These are phyloP conservation scores for Drosophila aldrichi DNA, from an alignment of 2,888 invertebrate genomes.

Conservation along the genomic window DNA sequence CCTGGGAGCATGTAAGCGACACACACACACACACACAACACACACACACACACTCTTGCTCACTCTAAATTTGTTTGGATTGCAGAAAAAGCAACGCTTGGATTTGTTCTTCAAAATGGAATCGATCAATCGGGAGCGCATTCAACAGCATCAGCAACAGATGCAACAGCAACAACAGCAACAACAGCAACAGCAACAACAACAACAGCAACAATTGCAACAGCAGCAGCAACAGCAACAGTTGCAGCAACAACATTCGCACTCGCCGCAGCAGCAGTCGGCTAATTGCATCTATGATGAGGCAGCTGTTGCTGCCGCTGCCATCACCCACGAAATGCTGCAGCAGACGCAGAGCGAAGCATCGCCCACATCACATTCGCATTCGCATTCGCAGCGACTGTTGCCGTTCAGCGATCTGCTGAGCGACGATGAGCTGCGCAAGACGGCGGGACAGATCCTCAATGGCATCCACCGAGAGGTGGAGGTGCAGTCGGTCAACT, in stretches of 20 bases:
- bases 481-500: constrained; percentile 87
- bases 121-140: constrained; percentile 83
- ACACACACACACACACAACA: neutral
- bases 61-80: neutral
- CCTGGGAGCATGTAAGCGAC: constrained; percentile 87
- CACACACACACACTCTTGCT: neutral
- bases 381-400: constrained; percentile 51
- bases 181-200: constrained; percentile 4
- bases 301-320: constrained; percentile 83
- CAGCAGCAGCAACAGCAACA: constrained; percentile 26
- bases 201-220: constrained; percentile 29
- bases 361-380: constrained; percentile 29
- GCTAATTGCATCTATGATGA: constrained; percentile 81
- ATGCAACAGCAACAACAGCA: constrained; percentile 64
- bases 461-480: constrained; percentile 87
- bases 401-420: constrained; percentile 79
- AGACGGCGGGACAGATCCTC: constrained; percentile 87
- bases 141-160: constrained; percentile 80
- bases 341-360: constrained; percentile 56
- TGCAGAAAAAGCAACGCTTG: constrained; percentile 87
- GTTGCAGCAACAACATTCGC: constrained; percentile 31
- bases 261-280: constrained; percentile 46
- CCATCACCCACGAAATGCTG: constrained; percentile 83
- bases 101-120: constrained; percentile 87
- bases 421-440: constrained; percentile 85